These are phyloP conservation scores for Trichomalopsis sarcophagae DNA, from an alignment of 1,140 invertebrate genomes.

Conservation along the genomic window DNA sequence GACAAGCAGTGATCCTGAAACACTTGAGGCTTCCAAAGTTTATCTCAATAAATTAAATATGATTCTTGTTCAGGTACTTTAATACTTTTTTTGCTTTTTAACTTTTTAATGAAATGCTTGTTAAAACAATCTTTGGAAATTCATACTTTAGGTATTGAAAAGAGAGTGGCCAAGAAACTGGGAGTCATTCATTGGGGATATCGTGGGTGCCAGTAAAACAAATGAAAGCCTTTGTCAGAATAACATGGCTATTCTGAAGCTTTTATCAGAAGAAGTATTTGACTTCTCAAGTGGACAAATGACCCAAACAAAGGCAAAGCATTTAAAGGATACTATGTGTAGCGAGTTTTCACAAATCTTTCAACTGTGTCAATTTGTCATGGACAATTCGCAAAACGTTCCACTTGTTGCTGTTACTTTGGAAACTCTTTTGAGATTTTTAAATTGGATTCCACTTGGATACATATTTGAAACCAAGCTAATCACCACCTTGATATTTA, in stretches of 20 bases:
- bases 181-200: slow-evolving; percentile 99
- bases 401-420: slow-evolving; percentile 94
- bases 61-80: slow-evolving; percentile 91
- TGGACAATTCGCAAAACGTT: slow-evolving; percentile 98
- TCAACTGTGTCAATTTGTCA: slow-evolving; percentile 96
- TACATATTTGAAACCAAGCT: slow-evolving; percentile 99
- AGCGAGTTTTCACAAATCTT: slow-evolving; percentile 99
- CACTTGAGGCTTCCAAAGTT: slow-evolving; percentile 94
- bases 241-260: slow-evolving; percentile 98
- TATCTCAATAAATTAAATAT: slow-evolving; percentile 99
- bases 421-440: slow-evolving; percentile 96
- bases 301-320: slow-evolving; percentile 99
- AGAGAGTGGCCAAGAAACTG: slow-evolving; percentile 99
- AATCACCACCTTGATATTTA: slow-evolving; percentile 95
- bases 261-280: slow-evolving; percentile 99
- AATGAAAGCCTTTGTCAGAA: slow-evolving; percentile 99
- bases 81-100: slow-evolving; percentile 17
- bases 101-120: background rate
- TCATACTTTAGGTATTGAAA: slow-evolving; percentile 90
- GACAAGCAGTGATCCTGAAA: slow-evolving; percentile 93
- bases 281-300: slow-evolving; percentile 98
- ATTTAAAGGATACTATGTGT: slow-evolving; percentile 99
- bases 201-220: slow-evolving; percentile 98
- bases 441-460: slow-evolving; percentile 99
- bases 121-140: slow-evolving; percentile 5